phyloP scores from a whole-genome alignment of 2,888 invertebrate species.

The Drosophila lutescens region DNA sequence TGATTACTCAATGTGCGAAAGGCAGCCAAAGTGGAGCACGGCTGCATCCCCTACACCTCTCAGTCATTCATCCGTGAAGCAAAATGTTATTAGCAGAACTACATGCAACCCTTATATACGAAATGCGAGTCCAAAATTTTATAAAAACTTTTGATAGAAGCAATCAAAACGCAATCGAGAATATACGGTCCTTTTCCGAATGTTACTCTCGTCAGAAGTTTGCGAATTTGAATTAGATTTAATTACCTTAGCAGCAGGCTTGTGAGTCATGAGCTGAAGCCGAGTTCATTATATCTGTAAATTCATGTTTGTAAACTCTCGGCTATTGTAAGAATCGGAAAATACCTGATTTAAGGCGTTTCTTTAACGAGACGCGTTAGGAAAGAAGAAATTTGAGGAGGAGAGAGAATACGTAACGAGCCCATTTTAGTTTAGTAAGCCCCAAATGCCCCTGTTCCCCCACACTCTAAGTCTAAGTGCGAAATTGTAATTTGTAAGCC shows the following conservation, averaged over 20 bases:
- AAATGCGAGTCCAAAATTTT: conserved; percentile 79
- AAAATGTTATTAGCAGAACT: conserved; percentile 73
- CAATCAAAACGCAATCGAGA: conserved; percentile 59
- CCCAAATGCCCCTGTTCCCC: conserved; percentile 39
- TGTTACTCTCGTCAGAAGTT: not conserved
- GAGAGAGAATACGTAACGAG: conserved; percentile 50
- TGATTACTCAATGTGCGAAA: conserved; percentile 85
- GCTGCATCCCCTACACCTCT: conserved; percentile 65
- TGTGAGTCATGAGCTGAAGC: conserved; percentile 1
- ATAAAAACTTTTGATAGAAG: conserved; percentile 75
- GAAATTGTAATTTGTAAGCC: conserved; percentile 63
- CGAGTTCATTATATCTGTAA: conserved; percentile 3
- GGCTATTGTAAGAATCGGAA: not conserved
- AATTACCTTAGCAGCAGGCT: not conserved
- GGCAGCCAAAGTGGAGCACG: conserved; percentile 51
- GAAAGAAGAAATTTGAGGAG: conserved; percentile 31
- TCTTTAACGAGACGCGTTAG: not conserved
- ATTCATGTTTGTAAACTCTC: not conserved
- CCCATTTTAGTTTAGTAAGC: conserved; percentile 59
- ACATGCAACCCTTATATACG: conserved; percentile 48
- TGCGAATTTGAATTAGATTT: not conserved
- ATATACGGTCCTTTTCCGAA: conserved; percentile 7
- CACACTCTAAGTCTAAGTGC: conserved; percentile 51
- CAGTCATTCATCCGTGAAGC: conserved; percentile 76
- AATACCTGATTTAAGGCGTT: conserved; percentile 9